Evolutionary conservation across 2,113 vertebrate species (phyloP).

Genomic region (Mixornis gularis): DNA sequence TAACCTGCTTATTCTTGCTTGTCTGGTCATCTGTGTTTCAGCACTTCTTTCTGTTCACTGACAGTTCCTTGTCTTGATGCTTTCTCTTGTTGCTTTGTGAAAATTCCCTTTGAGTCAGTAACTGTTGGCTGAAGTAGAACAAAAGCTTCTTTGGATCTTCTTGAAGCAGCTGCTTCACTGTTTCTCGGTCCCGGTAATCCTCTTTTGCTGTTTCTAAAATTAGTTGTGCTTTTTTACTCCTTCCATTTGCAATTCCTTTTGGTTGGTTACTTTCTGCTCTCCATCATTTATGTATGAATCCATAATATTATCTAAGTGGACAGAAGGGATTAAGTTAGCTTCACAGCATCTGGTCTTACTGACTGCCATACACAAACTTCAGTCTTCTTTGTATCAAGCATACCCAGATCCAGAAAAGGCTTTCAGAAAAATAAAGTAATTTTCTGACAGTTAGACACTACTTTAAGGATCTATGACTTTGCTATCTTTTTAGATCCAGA

Average conservation of each 20-base stretch:
- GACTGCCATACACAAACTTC: background rate
- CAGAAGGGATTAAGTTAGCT: background rate
- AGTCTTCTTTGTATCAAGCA: background rate
- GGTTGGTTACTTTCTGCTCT: background rate
- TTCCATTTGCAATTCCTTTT: background rate
- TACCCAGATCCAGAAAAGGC: background rate
- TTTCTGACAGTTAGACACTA: background rate
- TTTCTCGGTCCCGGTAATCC: background rate
- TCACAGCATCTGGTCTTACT: background rate
- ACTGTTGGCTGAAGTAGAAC: background rate
- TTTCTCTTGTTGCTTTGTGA: background rate
- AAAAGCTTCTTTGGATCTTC: background rate
- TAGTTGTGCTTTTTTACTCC: background rate
- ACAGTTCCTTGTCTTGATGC: background rate
- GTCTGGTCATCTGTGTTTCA: background rate
- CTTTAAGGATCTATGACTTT: background rate
- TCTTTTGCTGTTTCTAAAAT: constrained; percentile 9
- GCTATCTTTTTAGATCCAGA: background rate
- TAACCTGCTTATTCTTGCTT: background rate
- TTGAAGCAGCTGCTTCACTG: background rate
- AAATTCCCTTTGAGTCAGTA: background rate
- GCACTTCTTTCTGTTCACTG: background rate
- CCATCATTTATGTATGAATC: background rate
- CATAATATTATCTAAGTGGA: background rate
- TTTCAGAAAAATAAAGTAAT: background rate